A percentile compares a stretch with the other conserved stretches of the same genome.
Evolutionary conservation across 2,888 invertebrate species (phyloP).

Genomic region (Pseudococcus jackbeardsleyi): DNA sequence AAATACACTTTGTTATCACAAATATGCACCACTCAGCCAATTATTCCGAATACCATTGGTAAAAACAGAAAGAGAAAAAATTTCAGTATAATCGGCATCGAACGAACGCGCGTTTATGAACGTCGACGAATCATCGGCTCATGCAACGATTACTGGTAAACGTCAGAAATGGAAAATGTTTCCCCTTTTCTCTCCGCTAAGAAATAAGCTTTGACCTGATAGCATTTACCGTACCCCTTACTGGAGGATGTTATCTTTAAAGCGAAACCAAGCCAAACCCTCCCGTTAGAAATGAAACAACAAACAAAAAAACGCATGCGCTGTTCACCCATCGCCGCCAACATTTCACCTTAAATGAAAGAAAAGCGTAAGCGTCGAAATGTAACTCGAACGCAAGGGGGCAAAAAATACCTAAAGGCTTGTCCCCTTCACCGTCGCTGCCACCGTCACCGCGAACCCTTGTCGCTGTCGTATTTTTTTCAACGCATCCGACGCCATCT

Average conservation of each 20-base stretch:
- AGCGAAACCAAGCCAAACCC: conserved; percentile 63
- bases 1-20: not conserved
- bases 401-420: conserved; percentile 62
- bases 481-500: conserved; percentile 63
- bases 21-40: not conserved
- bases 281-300: conserved; percentile 63
- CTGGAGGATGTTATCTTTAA: conserved; percentile 60
- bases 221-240: conserved; percentile 60
- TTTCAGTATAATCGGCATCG: not conserved
- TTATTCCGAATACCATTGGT: not conserved
- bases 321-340: conserved; percentile 35
- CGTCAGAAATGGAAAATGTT: conserved; percentile 60
- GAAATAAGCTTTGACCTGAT: conserved; percentile 63
- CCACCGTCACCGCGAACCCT: not conserved
- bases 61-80: not conserved
- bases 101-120: not conserved
- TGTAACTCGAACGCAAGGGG: conserved; percentile 58
- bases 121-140: conserved; percentile 61
- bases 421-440: not conserved
- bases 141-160: conserved; percentile 56
- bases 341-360: conserved; percentile 60
- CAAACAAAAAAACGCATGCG: conserved; percentile 63
- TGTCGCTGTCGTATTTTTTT: conserved; percentile 4
- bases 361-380: conserved; percentile 59
- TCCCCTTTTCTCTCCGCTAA: conserved; percentile 49